A percentile compares a stretch with the other conserved stretches of the same genome.
Conservation (phyloP, 2,797 vertebrate genomes). For the Phataginus tricuspis region DNA sequence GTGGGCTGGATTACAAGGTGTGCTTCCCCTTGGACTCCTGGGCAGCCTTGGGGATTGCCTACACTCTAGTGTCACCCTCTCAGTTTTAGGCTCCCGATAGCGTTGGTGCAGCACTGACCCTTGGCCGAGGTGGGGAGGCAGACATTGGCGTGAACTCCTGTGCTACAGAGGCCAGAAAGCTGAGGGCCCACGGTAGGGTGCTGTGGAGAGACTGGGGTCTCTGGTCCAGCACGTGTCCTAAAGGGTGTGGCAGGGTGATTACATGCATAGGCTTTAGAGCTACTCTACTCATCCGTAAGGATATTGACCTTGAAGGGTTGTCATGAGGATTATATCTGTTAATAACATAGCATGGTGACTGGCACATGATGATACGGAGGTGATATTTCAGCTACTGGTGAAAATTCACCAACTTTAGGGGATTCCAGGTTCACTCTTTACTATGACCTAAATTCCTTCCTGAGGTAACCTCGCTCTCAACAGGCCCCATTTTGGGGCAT, state of each 20-base stretch:
- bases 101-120: neutral
- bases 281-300: neutral
- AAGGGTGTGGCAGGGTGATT: neutral
- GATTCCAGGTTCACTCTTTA: neutral
- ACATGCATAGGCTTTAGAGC: neutral
- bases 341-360: neutral
- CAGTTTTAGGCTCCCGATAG: neutral
- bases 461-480: rapidly evolving
- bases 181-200: neutral
- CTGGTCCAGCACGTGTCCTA: neutral
- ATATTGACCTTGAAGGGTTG: no score
- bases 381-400: neutral
- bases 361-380: neutral
- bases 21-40: neutral
- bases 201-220: rapidly evolving
- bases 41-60: rapidly evolving
- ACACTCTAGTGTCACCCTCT: rapidly evolving
- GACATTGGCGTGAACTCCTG: rapidly evolving
- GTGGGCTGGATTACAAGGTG: neutral
- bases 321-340: neutral
- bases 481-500: rapidly evolving
- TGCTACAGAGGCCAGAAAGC: neutral
- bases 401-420: neutral
- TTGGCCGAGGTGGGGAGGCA: neutral
- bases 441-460: neutral